A percentile compares a stretch with the other conserved stretches of the same genome.
These are phyloP conservation scores for Burhinus oedicnemus DNA, from an alignment of 2,113 vertebrate species.

Conservation along the genomic window DNA sequence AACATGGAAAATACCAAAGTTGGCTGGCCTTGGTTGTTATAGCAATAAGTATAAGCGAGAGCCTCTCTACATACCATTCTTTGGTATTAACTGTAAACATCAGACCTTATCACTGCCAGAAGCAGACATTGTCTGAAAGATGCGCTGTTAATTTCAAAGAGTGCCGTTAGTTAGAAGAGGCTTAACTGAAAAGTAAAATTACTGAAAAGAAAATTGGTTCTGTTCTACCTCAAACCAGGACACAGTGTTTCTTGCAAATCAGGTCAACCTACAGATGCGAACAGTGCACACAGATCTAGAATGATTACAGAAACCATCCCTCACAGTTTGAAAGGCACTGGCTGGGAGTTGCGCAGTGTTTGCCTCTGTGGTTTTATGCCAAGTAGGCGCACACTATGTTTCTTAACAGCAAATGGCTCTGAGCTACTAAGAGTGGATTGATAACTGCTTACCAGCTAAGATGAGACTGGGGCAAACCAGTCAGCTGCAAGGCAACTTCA, in stretches of 20 bases:
- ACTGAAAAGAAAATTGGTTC: not conserved
- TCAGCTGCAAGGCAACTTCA: not conserved
- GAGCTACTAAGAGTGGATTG: not conserved
- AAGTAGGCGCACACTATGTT: fast-evolving
- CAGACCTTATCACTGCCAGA: not conserved
- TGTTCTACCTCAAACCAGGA: not conserved
- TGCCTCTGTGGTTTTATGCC: not conserved
- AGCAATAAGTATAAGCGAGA: not conserved
- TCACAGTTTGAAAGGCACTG: not conserved
- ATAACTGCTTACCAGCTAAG: not conserved
- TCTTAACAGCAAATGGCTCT: not conserved
- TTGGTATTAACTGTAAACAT: not conserved
- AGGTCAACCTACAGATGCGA: not conserved
- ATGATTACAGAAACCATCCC: too few relatives aligned
- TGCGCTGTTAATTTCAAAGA: not conserved
- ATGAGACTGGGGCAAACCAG: not conserved
- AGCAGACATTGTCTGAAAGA: not conserved
- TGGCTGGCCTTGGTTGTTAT: not conserved
- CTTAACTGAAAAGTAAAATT: not conserved
- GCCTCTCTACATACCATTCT: not conserved
- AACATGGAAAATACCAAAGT: not conserved
- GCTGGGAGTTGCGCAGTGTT: not conserved
- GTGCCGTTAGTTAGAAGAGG: not conserved
- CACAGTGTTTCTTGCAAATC: not conserved
- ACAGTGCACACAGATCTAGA: too few relatives aligned